Evolutionary conservation across 2,888 invertebrate species (phyloP).

Genomic region (Dimorphilus gyrociliatus): DNA sequence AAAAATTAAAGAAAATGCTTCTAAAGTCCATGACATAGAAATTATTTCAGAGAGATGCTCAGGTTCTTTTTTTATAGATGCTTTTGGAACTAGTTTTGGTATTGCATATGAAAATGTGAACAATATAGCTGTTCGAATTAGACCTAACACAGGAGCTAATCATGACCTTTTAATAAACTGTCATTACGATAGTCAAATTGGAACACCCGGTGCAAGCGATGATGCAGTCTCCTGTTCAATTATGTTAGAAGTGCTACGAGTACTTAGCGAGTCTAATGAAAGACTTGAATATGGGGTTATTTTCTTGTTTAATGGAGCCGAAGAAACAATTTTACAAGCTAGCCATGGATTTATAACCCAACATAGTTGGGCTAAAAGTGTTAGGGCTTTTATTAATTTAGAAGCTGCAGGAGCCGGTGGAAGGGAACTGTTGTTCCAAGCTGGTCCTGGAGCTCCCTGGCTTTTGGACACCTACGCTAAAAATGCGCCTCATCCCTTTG

Average conservation of each 20-base stretch:
- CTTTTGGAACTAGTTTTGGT: constrained; percentile 62
- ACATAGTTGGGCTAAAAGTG: constrained; percentile 65
- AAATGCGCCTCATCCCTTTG: constrained; percentile 64
- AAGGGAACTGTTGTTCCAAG: constrained; percentile 73
- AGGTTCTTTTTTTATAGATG: constrained; percentile 58
- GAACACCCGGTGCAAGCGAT: constrained; percentile 73
- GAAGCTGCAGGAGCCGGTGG: constrained; percentile 86
- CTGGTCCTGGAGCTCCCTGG: constrained; percentile 50
- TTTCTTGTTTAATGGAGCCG: constrained; percentile 75
- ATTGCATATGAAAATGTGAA: constrained; percentile 56
- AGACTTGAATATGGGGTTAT: constrained; percentile 57
- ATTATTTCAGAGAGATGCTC: constrained; percentile 52
- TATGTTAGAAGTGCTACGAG: constrained; percentile 62
- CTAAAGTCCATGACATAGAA: constrained; percentile 23
- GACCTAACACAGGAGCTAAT: constrained; percentile 38
- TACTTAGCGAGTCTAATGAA: constrained; percentile 44
- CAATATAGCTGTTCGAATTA: constrained; percentile 58
- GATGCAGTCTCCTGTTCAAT: constrained; percentile 76
- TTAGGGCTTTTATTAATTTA: constrained; percentile 65
- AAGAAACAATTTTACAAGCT: constrained; percentile 63
- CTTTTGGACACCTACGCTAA: constrained; percentile 46
- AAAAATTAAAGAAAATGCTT: constrained; percentile 22
- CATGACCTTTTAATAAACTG: constrained; percentile 61
- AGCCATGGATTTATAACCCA: constrained; percentile 80
- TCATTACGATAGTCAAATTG: constrained; percentile 74